A percentile compares a stretch with the other conserved stretches of the same genome.
Conservation (phyloP, 2,797 vertebrate species). For the Hybognathus amarus region DNA sequence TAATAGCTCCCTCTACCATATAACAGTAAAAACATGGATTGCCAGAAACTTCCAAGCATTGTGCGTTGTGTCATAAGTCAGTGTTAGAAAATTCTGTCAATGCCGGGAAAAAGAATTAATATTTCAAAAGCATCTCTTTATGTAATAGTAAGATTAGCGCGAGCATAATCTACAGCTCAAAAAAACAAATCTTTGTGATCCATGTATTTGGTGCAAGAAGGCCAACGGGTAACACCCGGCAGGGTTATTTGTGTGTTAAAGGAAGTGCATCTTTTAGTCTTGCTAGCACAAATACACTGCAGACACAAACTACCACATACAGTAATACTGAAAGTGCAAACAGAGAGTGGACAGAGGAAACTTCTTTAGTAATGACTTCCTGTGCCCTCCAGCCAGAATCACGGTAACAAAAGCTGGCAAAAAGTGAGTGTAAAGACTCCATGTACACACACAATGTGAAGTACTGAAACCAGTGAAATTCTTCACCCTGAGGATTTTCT, state of each 20-base stretch:
- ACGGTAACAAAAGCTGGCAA: background rate
- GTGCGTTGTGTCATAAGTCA: background rate
- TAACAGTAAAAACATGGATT: background rate
- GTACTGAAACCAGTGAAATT: background rate
- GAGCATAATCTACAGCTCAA: constrained; percentile 2
- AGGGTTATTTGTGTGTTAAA: background rate
- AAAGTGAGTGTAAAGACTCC: background rate
- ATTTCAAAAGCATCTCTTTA: constrained; percentile 31
- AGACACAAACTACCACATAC: constrained; percentile 19
- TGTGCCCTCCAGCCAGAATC: constrained; percentile 16
- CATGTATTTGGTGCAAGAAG: constrained; percentile 10
- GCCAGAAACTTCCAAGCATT: background rate
- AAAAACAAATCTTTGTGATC: constrained; percentile 5
- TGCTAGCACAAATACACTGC: constrained; percentile 3
- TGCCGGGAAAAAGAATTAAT: background rate
- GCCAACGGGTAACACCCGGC: background rate
- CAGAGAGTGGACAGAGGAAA: constrained; percentile 18
- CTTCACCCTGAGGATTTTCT: background rate
- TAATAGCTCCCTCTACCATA: background rate
- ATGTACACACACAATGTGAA: constrained; percentile 1
- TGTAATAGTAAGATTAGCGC: constrained; percentile 30
- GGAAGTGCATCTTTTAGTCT: background rate
- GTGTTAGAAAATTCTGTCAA: background rate
- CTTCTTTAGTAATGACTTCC: constrained; percentile 40
- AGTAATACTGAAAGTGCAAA: constrained; percentile 33